Conservation (phyloP, 2,113 vertebrate species). For the Bombycilla garrulus region DNA sequence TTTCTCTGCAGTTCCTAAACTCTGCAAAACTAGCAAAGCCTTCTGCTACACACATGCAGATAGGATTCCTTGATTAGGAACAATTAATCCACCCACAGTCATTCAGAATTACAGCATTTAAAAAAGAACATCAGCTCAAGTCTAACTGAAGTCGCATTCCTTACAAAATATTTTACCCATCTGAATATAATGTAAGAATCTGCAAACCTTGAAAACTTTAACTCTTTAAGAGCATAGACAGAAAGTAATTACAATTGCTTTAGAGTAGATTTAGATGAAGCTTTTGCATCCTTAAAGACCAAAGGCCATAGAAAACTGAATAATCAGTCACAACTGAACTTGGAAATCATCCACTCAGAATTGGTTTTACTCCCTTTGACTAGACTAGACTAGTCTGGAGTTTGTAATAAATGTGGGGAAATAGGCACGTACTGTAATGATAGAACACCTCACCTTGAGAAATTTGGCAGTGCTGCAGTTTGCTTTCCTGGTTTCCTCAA, state of each 20-base stretch:
- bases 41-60: not conserved
- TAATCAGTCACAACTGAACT: not conserved
- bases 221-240: not conserved
- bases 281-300: not conserved
- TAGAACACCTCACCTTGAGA: conserved; percentile 82
- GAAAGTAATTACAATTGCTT: not conserved
- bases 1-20: not conserved
- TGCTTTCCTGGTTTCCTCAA: conserved; percentile 90
- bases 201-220: not conserved
- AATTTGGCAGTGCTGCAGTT: conserved; percentile 89
- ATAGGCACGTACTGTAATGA: not conserved
- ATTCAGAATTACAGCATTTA: not conserved
- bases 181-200: not conserved
- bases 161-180: not conserved
- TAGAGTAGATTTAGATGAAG: not conserved
- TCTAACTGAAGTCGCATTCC: not conserved
- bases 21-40: not conserved
- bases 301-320: not conserved
- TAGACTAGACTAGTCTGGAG: not conserved
- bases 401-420: not conserved
- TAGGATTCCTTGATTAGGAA: not conserved
- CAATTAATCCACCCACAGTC: not conserved
- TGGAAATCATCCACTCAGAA: not conserved
- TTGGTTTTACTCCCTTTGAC: not conserved
- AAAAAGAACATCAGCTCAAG: not conserved